Evolutionary conservation across 2,888 invertebrate genomes (phyloP).

Genomic region (Amphipyra berbera): DNA sequence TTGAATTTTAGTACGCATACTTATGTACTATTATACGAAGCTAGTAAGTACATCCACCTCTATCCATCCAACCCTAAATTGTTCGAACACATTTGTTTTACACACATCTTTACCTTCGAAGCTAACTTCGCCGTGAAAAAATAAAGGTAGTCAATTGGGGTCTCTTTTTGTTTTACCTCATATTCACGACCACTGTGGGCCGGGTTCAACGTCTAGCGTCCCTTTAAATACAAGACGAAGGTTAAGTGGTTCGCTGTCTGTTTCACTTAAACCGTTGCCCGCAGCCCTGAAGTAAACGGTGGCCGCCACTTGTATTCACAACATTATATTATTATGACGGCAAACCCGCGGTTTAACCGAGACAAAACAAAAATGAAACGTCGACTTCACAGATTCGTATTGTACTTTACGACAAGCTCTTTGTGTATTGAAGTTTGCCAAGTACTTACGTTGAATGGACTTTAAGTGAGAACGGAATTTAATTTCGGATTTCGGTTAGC

Average conservation of each 20-base stretch:
- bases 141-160: conserved; percentile 55
- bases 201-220: conserved; percentile 80
- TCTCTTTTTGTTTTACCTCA: conserved; percentile 57
- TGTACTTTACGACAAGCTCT: conserved; percentile 61
- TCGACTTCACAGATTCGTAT: conserved; percentile 62
- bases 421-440: conserved; percentile 58
- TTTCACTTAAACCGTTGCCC: conserved; percentile 82
- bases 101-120: conserved; percentile 27
- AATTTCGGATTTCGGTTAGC: conserved; percentile 50
- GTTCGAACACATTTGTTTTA: conserved; percentile 28
- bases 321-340: conserved; percentile 76
- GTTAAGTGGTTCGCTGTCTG: conserved; percentile 86
- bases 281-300: conserved; percentile 74
- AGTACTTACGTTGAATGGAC: conserved; percentile 58
- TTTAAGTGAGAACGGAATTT: conserved; percentile 51
- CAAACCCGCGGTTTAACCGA: conserved; percentile 68
- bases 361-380: conserved; percentile 69
- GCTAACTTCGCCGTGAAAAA: conserved; percentile 41
- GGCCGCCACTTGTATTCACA: conserved; percentile 73
- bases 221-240: conserved; percentile 82
- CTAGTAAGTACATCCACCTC: not conserved
- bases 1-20: conserved; percentile 25
- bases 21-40: too few relatives aligned
- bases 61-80: conserved; percentile 14
- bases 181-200: conserved; percentile 49